Evolutionary conservation across 2,113 vertebrate species (phyloP), one percentile per base, ranked within the genome.

Genomic region (Pandion haliaetus): DNA sequence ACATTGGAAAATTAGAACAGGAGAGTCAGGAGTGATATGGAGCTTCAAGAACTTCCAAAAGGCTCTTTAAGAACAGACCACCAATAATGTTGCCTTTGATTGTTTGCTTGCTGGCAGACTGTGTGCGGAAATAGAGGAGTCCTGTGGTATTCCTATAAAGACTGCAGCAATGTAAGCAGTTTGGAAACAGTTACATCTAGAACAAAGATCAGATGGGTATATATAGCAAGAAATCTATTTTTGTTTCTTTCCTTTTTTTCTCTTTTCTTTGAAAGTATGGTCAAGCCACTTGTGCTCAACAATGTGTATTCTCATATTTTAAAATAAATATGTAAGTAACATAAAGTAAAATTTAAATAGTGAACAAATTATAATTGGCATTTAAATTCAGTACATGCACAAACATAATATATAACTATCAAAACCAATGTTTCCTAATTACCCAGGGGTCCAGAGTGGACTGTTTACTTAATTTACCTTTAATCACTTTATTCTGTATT

Each of bases 341-440:
- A 15, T 61, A 74, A 89, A 88, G 12, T 49, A 24, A 93, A 91
- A 90, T 69, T 62, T 88, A 90, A 94, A 83, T 25, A 88, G 16
- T 55, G 40, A 95, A 73, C 8, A 77, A 72, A 90, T 73, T 66
- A 42, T 44, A 88, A 83, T 31, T 76, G 65, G 1, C 49, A 84
- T 96, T 93, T 90, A 82, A 92, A 96, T 97, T 94, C 89, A 80
- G 32, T 58, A 72, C 86, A 93, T 94, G 81, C 20, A 61, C 32
- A 31, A 76, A 29, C 71, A 91, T 90, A 93, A 88, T 90, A 82
- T 74, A 86, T 72, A 95, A 82, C 93, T 87, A 85, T 93, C 84
- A 97, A 96, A 97, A 86, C 8, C 86, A 93, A 93, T 95, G 90
- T 96, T 97, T 96, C 85, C 71, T 95, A 94, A 97, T 97, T 96